Evolutionary conservation across 1,140 invertebrate genomes (phyloP), one percentile per base, ranked within the genome.

Genomic region (Neocloeon triangulifer): DNA sequence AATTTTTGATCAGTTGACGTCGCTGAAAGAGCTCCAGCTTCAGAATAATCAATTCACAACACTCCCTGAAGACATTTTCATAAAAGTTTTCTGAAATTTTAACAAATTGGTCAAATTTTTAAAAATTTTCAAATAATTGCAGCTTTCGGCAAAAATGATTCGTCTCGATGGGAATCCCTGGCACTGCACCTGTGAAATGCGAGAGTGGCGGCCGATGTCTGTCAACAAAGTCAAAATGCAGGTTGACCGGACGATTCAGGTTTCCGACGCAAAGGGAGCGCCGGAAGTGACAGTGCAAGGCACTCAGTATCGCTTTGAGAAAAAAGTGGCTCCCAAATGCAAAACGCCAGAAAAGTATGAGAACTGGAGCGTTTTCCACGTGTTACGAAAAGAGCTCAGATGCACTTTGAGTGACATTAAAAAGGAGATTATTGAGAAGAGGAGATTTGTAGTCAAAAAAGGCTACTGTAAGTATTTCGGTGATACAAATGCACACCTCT

Each of bases 111-210:
- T n/a, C n/a, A n/a, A n/a, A n/a, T n/a, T n/a, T n/a, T n/a, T n/a
- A n/a, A 55, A 56, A 23, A 56, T 76, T 35, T 72, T 73, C 34
- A 46, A n/a, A n/a, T n/a, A n/a, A n/a, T n/a, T 32, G 10, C 12
- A 20, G 2, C 19, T 63, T 28, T 52, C 55, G 1, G 41, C 58
- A 3, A 61, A 59, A 49, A 45, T 70, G 22, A 56, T 64, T 3
- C 51, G 66, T 31, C 42, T 70, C 25, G 63, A 67, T 39, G 53
- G 57, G 6, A 76, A 76, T 53, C 69, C 67, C 7, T 73, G 70
- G 71, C 58, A 73, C 36, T 76, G 72, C 41, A 59, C 56, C 21
- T 76, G 72, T 41, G 49, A 56, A 2, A 69, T 74, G 66, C 46
- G 41, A 29, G 55, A 55, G 22, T 73, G 69, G 70, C 59, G 67